These are phyloP conservation scores for Formica exsecta DNA, from an alignment of 1,140 invertebrate genomes.

Conservation along the genomic window DNA sequence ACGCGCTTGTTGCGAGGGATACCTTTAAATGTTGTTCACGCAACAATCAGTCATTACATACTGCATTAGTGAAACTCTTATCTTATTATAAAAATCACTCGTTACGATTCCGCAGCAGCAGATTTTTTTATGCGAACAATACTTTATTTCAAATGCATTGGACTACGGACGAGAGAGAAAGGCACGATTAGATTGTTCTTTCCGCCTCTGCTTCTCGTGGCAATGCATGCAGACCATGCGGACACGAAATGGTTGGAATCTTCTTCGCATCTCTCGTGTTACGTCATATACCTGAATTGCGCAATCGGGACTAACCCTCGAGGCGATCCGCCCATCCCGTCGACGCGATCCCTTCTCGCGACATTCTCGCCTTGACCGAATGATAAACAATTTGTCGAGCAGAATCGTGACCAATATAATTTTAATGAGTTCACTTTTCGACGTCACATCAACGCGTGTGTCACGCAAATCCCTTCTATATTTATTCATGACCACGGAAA, in stretches of 20 bases:
- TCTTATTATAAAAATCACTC: too few species aligned
- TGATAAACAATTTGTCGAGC: not conserved
- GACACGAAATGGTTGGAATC: not conserved
- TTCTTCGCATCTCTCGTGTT: slow-evolving; percentile 1
- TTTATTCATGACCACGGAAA: not conserved
- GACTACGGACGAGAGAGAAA: not conserved
- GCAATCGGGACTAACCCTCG: slow-evolving; percentile 32
- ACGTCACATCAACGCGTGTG: not conserved
- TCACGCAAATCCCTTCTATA: not conserved
- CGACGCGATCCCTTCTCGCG: not conserved
- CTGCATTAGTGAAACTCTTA: not conserved
- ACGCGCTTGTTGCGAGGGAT: slow-evolving; percentile 2
- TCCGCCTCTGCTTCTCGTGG: not conserved
- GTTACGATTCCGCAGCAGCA: not conserved
- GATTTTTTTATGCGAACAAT: not conserved
- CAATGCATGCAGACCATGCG: not conserved
- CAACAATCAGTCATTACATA: slow-evolving; percentile 26
- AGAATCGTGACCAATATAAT: slow-evolving; percentile 21
- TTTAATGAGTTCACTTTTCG: slow-evolving; percentile 28
- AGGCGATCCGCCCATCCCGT: not conserved
- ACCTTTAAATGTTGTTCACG: slow-evolving; percentile 9
- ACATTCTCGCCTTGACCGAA: slow-evolving; percentile 35
- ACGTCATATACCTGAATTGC: slow-evolving; percentile 37
- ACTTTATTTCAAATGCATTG: not conserved
- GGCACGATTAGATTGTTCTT: slow-evolving; percentile 17